These are phyloP conservation scores for Castor canadensis DNA, from an alignment of 2,113 vertebrate species.

Conservation along the genomic window DNA sequence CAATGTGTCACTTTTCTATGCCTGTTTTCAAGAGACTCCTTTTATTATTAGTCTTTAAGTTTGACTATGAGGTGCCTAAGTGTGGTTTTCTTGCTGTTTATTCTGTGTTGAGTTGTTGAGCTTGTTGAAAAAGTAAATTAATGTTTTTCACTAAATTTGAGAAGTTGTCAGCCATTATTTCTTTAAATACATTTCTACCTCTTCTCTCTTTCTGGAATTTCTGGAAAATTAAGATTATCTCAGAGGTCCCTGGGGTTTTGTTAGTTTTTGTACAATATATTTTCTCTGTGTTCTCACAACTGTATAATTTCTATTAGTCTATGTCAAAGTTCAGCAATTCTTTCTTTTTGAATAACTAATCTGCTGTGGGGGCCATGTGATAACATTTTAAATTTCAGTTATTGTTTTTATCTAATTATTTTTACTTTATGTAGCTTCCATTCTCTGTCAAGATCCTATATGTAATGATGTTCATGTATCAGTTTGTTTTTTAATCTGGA, in stretches of 20 bases:
- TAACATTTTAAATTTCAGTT: not conserved
- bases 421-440: not conserved
- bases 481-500: no score
- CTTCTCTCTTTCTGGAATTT: not conserved
- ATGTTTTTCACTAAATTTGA: slow-evolving; percentile 1
- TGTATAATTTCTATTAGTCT: not conserved
- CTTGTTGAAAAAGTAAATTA: not conserved
- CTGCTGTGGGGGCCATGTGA: not conserved
- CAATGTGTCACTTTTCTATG: not conserved
- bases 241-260: not conserved
- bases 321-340: not conserved
- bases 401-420: not conserved
- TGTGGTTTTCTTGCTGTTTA: not conserved
- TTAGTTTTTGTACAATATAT: not conserved
- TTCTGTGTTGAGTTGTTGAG: not conserved
- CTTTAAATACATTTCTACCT: not conserved
- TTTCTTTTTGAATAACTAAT: not conserved
- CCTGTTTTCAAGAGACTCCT: not conserved
- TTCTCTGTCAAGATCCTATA: not conserved
- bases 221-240: not conserved
- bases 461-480: no score
- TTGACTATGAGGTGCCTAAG: not conserved
- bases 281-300: not conserved
- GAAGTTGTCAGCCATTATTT: not conserved
- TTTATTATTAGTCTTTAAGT: not conserved